A percentile compares a stretch with the other conserved stretches of the same genome.
Conservation (phyloP, 2,888 invertebrate genomes). For the Camptogramma bilineatum region DNA sequence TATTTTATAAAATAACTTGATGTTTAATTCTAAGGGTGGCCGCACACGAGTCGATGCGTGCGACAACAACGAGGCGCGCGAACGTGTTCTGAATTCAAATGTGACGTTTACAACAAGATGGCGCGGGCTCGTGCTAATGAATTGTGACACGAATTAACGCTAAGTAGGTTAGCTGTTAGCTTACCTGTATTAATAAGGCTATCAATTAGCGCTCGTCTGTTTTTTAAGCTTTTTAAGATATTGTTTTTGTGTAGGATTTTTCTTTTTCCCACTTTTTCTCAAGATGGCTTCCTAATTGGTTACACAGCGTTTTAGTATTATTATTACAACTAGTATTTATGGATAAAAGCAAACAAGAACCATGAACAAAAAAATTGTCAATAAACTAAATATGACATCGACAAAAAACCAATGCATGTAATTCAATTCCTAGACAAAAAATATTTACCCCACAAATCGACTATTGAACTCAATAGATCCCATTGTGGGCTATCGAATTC, state of each 20-base stretch:
- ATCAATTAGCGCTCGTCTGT: slow-evolving; percentile 14
- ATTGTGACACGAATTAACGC: slow-evolving; percentile 57
- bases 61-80: slow-evolving; percentile 49
- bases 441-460: slow-evolving; percentile 23
- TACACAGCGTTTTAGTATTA: background rate
- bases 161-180: slow-evolving; percentile 51
- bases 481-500: slow-evolving; percentile 52
- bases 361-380: background rate
- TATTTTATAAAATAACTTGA: slow-evolving; percentile 6
- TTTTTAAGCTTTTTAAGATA: background rate
- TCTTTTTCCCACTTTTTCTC: background rate
- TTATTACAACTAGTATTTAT: background rate
- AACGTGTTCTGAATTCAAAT: slow-evolving; percentile 73
- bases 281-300: background rate
- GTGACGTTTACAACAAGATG: slow-evolving; percentile 62
- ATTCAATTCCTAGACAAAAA: slow-evolving; percentile 13
- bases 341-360: background rate
- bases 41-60: slow-evolving; percentile 42
- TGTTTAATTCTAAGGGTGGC: slow-evolving; percentile 36
- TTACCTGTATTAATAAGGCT: slow-evolving; percentile 28
- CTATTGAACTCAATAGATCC: slow-evolving; percentile 24
- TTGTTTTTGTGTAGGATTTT: background rate
- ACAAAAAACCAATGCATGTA: background rate
- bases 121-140: slow-evolving; percentile 60
- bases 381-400: background rate